phyloP scores from a whole-genome alignment of 1,140 invertebrate species.

The Formica exsecta region DNA sequence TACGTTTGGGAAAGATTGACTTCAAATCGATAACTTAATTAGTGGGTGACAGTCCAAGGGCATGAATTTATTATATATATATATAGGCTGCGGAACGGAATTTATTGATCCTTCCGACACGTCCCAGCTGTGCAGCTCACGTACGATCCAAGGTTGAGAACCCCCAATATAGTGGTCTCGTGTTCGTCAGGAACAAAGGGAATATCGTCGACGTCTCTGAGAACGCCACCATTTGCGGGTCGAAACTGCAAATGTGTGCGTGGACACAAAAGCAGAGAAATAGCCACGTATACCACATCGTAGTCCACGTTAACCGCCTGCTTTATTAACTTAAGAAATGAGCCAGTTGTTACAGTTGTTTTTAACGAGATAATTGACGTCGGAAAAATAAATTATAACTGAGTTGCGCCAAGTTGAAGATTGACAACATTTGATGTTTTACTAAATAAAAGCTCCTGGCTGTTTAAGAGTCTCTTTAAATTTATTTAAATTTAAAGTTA shows the following conservation, averaged over 20 bases:
- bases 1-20: neutral
- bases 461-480: neutral
- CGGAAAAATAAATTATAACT: constrained; percentile 35
- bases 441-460: too few species aligned
- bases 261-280: constrained; percentile 53
- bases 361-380: constrained; percentile 47
- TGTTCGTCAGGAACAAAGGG: constrained; percentile 65
- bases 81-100: constrained; percentile 6
- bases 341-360: constrained; percentile 56
- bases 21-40: constrained; percentile 28
- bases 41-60: constrained; percentile 30
- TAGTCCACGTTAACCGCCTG: constrained; percentile 39
- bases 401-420: neutral
- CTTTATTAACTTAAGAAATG: constrained; percentile 61
- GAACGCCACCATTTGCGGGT: constrained; percentile 62
- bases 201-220: constrained; percentile 64
- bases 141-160: constrained; percentile 51
- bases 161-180: constrained; percentile 57
- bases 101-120: constrained; percentile 45
- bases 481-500: neutral
- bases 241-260: constrained; percentile 53
- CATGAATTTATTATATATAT: constrained; percentile 59
- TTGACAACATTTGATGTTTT: neutral
- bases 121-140: constrained; percentile 20
- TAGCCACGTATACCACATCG: constrained; percentile 43